Conservation (phyloP, 2,797 vertebrate genomes). For the Poecilia gillii region DNA sequence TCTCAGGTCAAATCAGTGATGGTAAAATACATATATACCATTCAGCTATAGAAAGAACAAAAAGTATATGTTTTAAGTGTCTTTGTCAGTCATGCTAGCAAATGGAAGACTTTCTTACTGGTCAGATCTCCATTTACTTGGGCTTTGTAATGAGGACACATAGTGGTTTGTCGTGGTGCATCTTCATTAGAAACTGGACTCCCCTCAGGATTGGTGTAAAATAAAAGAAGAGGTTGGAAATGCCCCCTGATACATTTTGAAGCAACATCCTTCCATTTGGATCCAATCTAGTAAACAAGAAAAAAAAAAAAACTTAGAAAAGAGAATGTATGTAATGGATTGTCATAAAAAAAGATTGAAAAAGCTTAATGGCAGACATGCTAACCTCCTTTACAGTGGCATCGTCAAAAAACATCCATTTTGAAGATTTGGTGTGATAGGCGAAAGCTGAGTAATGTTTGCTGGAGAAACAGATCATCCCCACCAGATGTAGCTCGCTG, state of each 20-base stretch:
- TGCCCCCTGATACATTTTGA: conserved; percentile 95
- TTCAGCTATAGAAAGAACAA: not conserved
- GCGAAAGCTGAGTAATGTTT: conserved; percentile 98
- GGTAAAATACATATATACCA: not conserved
- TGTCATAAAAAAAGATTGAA: conserved; percentile 25
- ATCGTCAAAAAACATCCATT: conserved; percentile 98
- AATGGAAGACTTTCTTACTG: conserved; percentile 75
- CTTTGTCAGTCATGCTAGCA: not conserved
- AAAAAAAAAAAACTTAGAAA: conserved; percentile 17
- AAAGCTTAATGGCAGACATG: conserved; percentile 22
- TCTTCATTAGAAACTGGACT: conserved; percentile 93
- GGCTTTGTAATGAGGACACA: conserved; percentile 89
- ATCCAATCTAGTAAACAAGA: conserved; percentile 85
- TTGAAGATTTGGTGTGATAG: conserved; percentile 96
- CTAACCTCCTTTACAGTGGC: conserved; percentile 97
- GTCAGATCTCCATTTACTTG: conserved; percentile 82
- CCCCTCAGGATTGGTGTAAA: conserved; percentile 95
- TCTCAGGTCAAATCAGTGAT: not conserved
- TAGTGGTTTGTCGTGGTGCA: conserved; percentile 90
- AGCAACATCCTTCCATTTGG: conserved; percentile 97
- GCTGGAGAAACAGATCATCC: conserved; percentile 98
- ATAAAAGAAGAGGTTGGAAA: conserved; percentile 94
- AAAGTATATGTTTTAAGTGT: not conserved
- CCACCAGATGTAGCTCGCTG: conserved; percentile 94
- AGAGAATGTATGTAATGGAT: conserved; percentile 7